Base-by-base conservation (phyloP, 1,140 invertebrate species). In the Bombyx mandarina region DNA sequence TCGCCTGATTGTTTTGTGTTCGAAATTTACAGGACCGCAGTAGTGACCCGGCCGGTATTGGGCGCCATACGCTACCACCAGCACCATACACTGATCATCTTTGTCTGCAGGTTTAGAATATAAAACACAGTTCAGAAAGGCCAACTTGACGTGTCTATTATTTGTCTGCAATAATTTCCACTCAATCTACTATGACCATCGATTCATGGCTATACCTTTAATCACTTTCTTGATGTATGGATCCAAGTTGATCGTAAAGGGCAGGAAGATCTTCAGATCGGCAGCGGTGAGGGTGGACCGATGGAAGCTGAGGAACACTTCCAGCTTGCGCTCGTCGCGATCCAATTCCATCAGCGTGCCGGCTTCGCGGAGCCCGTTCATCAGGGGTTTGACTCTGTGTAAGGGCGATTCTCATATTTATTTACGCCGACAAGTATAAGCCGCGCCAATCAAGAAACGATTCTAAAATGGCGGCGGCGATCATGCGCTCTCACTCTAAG, bases 211-310 rank as follows among this genome's bases (percentile, higher is more conserved):
- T n/a, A 44, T 86, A 95, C 95, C 95, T 92, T 97, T 97, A 46
- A 98, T 97, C 43, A 97, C 94, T 88, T 98, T 98, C 71, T 97
- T 94, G 18, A 99, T 92, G 75, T 97, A 98, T 0, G 97, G 98
- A 90, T 99, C 97, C 12, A 99, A 86, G 84, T 98, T 99, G 58
- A 99, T 98, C 9, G 97, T 98, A 75, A 98, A 99, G 0, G 97
- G 97, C 52, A 99, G 85, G 77, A 99, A 99, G 67, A 98, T 95
- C 77, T 97, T 97, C 71, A 99, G 90, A 80, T 98, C 97, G 55
- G 93, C 93, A 7, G 95, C 91, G 6, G 95, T 89, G 45, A 96
- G 87, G 80, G 94, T 93, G 1, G 92, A 91, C 63, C 95, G 93
- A 83, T 97, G 96, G 74, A 96, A 94, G 45, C 94, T 93, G 8